Evolutionary conservation across 1,140 invertebrate species (phyloP), one percentile per base, ranked within the genome.

Genomic region (Subanguina moxae): DNA sequence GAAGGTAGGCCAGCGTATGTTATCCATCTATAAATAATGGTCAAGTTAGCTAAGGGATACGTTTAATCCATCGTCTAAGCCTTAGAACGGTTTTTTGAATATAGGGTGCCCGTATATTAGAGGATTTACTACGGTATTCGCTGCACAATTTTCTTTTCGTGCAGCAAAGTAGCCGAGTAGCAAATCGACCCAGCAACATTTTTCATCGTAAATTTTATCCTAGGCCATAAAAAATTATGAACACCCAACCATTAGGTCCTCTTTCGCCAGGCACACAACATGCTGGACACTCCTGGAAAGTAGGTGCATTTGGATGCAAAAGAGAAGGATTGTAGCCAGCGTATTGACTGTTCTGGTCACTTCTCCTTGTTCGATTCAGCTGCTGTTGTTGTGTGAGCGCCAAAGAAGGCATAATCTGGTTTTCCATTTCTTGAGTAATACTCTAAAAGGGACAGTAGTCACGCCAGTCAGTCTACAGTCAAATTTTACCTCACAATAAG

Each of bases 261-360:
- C 76, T 58, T 52, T 78, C 78, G 23, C 79, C 79, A 11, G 80
- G 81, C 46, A 76, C 57, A 65, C 80, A 82, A 63, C 80, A 82
- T 19, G 80, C 80, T 45, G 80, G 80, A 62, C 82, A 82, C 62
- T 82, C 80, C 64, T 82, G 80, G 73, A 82, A 82, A 56, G 71
- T 72, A 15, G 79, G 80, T 3, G 73, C 72, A 57, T 74, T 73
- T 32, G 74, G 25, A 64, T 76, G 77, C 25, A 83, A 62, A 25
- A 81, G 57, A 7, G 65, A 62, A 17, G 79, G 66, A 68, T 80
- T 82, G 42, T 80, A 80, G 17, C 72, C 78, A 19, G 67, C 78
- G 32, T 82, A 82, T 27, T 82, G 62, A 25, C 69, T 61, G 38
- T 57, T 45, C 5, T 66, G 48, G 48, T 76, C 56, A 27, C 48